Base-by-base conservation (phyloP, 1,140 invertebrate species). In the Drosophila parvula region DNA sequence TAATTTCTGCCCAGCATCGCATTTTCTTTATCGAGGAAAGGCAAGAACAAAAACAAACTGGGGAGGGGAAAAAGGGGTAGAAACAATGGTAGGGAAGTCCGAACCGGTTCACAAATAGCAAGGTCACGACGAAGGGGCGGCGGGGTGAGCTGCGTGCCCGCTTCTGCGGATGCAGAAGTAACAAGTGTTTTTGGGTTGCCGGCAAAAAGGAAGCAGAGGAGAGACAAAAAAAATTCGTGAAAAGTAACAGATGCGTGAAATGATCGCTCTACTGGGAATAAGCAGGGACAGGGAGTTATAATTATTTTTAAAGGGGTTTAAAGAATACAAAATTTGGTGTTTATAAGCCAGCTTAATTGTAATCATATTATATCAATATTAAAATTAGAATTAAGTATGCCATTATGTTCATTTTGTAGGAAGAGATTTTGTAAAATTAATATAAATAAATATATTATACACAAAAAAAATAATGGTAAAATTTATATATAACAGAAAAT, bases 131-230 rank as follows among this genome's bases (percentile, higher is more conserved):
- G 40, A n/a, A n/a, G 68, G 34, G 44, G 43, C 10, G 65, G 28
- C 12, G 34, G 27, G 45, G 30, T 12, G 27, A 53, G 51, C 36
- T 43, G 44, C 62, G 28, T 53, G 38, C 48, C 48, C 11, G 18
- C 8, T 14, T 22, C 51, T 22, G 65, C 28, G 30, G 44, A 22
- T 36, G 51, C 67, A 41, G 67, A 48, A 71, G 69, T 71, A 81
- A 77, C 79, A 81, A 81, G 79, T 81, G 74, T 81, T 77, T 62
- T 73, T 58, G 32, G 74, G 16, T 34, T 84, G 63, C 61, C 41
- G 81, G 68, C 60, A 55, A 44, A 63, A 81, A 59, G 58, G 69
- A 43, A 74, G 51, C 71, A 62, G 32, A 45, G 36, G 34, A 44
- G 48, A 53, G 60, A n/a, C n/a, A n/a, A 59, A 79, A 55, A 30